A percentile compares a stretch with the other conserved stretches of the same genome.
phyloP scores from a whole-genome alignment of 2,113 vertebrate species.

The Microcebus griseorufus region DNA sequence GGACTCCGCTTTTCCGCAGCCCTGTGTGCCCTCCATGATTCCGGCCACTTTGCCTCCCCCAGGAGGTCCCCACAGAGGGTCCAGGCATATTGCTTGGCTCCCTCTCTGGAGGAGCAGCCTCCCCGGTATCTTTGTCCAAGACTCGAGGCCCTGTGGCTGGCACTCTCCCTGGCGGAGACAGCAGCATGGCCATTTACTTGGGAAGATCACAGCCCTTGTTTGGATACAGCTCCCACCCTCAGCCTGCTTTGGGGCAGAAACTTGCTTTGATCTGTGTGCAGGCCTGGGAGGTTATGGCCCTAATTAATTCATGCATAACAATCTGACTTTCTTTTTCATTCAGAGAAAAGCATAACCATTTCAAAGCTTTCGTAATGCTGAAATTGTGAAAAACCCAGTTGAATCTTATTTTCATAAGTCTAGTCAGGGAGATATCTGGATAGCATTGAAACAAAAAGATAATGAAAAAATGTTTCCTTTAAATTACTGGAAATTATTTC shows the following conservation, averaged over 20 bases:
- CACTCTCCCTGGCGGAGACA: background rate
- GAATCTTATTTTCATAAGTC: slow-evolving; percentile 59
- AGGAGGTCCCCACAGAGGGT: too few species aligned
- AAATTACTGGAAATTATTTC: slow-evolving; percentile 41
- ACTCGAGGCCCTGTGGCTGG: background rate
- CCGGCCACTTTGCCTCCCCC: background rate
- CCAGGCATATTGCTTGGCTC: background rate
- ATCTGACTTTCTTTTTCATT: slow-evolving; percentile 68
- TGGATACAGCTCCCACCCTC: slow-evolving; percentile 5
- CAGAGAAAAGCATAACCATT: slow-evolving; percentile 53
- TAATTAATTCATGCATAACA: slow-evolving; percentile 75
- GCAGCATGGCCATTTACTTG: background rate
- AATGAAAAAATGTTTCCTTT: slow-evolving; percentile 50
- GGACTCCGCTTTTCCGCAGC: background rate
- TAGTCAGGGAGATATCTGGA: slow-evolving; percentile 32
- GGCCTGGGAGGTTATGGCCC: slow-evolving; percentile 75
- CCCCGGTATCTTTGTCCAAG: background rate
- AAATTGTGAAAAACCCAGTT: slow-evolving; percentile 55
- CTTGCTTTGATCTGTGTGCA: slow-evolving; percentile 68
- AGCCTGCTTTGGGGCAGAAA: slow-evolving; percentile 60
- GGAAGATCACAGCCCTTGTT: slow-evolving; percentile 64
- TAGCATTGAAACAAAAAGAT: slow-evolving; percentile 37
- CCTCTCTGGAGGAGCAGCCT: background rate
- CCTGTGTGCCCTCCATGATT: fast-evolving
- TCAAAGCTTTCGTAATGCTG: slow-evolving; percentile 48